Base-by-base conservation (phyloP, 2,888 invertebrate genomes). In the Blomia tropicalis region DNA sequence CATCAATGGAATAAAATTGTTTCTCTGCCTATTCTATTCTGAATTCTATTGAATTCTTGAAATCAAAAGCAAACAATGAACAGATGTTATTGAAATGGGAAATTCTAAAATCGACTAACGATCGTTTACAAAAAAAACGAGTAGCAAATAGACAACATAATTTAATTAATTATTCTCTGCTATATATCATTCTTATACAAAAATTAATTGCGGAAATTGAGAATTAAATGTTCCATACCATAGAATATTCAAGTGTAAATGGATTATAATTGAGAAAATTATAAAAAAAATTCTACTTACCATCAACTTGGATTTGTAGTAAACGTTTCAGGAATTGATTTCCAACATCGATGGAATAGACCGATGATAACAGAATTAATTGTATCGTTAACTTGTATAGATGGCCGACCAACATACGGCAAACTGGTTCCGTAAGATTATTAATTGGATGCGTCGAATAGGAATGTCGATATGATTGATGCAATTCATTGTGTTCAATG, bases 351-450 rank as follows among this genome's bases (percentile, higher is more conserved):
- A n/a, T n/a, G 29, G 56, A 56, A 22, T 56, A 29, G 30, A 56
- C 56, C 11, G 30, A 22, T n/a, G 32, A n/a, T 14, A 56, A n/a
- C 22, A 47, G 51, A 19, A n/a, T 47, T 7, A 47, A n/a, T 27
- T 47, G 51, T 11, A 47, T 47, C 7, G 51, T 47, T n/a, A 47
- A 7, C 51, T 47, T 47, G 51, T 47, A 47, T 14, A 47, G 51
- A 27, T 47, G 51, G 22, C 51, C 51, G 7, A 47, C 51, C 22
- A 47, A 19, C 7, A 7, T 27, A n/a, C 11, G 7, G 51, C 51
- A 47, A 7, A 47, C 7, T 47, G 51, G 51, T n/a, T 47, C 51
- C 7, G 7, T n/a, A 27, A 47, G 7, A n/a, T 25, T 7, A 47
- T n/a, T 7, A 7, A 47, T 19, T 11, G 51, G 51, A 27, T 47